Evolutionary conservation across 2,797 vertebrate species (phyloP).

Genomic region (Argya squamiceps): DNA sequence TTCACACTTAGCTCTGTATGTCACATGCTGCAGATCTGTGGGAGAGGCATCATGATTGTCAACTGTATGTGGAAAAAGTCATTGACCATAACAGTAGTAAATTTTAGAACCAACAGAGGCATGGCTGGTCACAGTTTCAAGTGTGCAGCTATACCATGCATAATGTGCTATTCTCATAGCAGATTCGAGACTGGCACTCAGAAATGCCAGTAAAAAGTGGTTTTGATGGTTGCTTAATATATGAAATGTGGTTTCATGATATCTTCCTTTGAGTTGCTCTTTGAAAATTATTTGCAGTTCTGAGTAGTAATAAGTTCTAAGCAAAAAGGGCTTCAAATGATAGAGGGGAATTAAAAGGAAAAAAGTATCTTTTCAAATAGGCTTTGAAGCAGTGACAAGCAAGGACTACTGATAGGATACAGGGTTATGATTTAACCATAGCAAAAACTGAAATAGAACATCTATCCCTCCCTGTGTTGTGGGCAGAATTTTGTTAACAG

Average conservation of each 20-base stretch:
- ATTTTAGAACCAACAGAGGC: not conserved
- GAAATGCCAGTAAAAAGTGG: not conserved
- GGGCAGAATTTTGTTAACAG: not conserved
- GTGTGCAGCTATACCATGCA: not conserved
- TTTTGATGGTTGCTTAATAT: not conserved
- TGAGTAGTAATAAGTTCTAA: not conserved
- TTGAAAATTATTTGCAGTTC: slow-evolving; percentile 13
- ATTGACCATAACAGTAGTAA: not conserved
- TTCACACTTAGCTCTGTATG: not conserved
- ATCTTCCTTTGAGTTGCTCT: not conserved
- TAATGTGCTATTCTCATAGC: not conserved
- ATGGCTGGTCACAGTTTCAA: not conserved
- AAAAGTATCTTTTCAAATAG: slow-evolving; percentile 53
- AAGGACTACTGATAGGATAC: not conserved
- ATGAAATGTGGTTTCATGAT: not conserved
- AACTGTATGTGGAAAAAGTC: not conserved
- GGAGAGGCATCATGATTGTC: not conserved
- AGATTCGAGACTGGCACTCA: not conserved
- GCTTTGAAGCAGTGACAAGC: not conserved
- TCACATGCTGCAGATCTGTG: not conserved
- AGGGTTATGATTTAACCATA: not conserved
- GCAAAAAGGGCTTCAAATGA: slow-evolving; percentile 14
- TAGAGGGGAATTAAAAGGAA: not conserved
- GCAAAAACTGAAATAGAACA: not conserved
- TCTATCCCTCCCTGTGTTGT: not conserved